Base-by-base conservation (phyloP, 2,888 invertebrate species). In the Pyrochroa serraticornis region DNA sequence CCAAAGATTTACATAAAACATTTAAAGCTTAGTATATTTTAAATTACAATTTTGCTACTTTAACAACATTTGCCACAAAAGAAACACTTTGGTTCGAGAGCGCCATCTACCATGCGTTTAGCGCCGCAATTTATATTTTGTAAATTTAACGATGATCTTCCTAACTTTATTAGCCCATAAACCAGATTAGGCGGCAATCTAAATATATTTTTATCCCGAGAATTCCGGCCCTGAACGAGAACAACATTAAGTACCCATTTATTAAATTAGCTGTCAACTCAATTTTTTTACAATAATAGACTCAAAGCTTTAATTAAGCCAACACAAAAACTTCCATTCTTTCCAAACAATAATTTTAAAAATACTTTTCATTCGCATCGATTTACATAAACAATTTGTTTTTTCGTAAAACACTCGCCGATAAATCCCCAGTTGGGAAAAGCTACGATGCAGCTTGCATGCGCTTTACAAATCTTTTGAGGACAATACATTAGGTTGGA, bases 1-100 rank as follows among this genome's bases (percentile, higher is more conserved):
- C 39, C 41, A 22, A 55, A 46, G 55, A 59, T 55, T 59, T 59
- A 59, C 59, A 59, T 59, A 59, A 59, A 59, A 46, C 53, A 45
- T 58, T 54, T 42, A 53, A 45, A 30, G 33, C 30, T 34, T 33
- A 47, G 9, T 51, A 22, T 36, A 13, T 52, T 52, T 47, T 22
- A 47, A 47, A 47, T 37, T 14, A 37, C 22, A 47, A 13, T 47
- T 47, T 37, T 9, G 47, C 37, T 22, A 9, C 9, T 35, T 47
- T 43, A 30, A 30, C 43, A 43, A 43, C 43, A 43, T 43, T 43
- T 43, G 39, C 12, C 9, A 39, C 39, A 12, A 39, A 9, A 39
- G 12, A 39, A 12, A 12, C 10, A 39, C 8, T 39, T 39, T 39
- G 10, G 5, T 39, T 39, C 39, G 39, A 39, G 39, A 2, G 10